Conservation (phyloP, 92 coral and sea anemone genomes). For the Porites cylindrica region DNA sequence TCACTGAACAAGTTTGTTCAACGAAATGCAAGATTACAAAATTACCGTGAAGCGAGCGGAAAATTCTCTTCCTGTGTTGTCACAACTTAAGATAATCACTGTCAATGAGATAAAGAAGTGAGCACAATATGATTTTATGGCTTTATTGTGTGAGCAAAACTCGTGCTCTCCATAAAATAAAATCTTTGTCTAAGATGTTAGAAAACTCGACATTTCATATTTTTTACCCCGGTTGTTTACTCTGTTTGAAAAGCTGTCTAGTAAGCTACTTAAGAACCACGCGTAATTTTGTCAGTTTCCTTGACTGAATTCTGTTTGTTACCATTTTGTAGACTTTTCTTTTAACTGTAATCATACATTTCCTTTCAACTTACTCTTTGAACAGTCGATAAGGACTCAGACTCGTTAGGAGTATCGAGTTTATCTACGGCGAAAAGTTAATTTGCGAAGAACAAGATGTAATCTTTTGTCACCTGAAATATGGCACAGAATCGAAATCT, state of each 20-base stretch:
- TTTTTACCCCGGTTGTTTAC: conserved; percentile 32
- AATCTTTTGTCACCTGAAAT: not conserved
- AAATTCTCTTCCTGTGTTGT: conserved; percentile 55
- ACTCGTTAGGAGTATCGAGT: conserved; percentile 38
- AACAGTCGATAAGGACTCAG: conserved; percentile 1
- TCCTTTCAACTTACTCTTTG: conserved; percentile 33
- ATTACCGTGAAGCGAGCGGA: conserved; percentile 48
- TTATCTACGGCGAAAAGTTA: conserved; percentile 23
- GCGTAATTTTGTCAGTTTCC: conserved; percentile 17
- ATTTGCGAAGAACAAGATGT: conserved; percentile 9
- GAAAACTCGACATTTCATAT: conserved; percentile 42
- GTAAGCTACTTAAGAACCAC: conserved; percentile 31
- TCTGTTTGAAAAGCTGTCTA: conserved; percentile 12
- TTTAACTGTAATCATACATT: conserved; percentile 37
- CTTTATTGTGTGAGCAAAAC: conserved; percentile 39
- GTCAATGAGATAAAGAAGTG: conserved; percentile 36
- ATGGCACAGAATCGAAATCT: conserved; percentile 3
- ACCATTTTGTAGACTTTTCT: conserved; percentile 44
- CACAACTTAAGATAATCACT: conserved; percentile 30
- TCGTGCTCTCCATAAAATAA: conserved; percentile 39
- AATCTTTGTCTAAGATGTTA: conserved; percentile 43
- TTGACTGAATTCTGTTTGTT: conserved; percentile 25
- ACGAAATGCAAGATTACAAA: conserved; percentile 39
- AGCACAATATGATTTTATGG: conserved; percentile 49
- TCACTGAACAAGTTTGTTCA: conserved; percentile 45